Evolutionary conservation across 2,797 vertebrate species (phyloP), one percentile per base, ranked within the genome.

Genomic region (Phoxinus dragarum): DNA sequence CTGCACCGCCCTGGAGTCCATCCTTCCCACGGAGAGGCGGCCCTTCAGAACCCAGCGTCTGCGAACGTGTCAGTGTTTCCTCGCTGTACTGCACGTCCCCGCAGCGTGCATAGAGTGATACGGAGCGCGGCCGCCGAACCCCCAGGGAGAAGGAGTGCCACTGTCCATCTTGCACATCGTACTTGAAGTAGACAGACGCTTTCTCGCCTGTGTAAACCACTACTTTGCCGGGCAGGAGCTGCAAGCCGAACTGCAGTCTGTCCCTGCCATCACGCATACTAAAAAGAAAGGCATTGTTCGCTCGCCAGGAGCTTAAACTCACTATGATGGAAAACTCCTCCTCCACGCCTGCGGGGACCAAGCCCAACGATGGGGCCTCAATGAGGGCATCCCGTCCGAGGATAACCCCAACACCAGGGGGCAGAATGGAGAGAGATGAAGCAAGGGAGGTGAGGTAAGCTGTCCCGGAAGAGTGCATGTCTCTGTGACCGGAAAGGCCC

Each of bases 281-380:
- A 94, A 99, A 97, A 93, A 99, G 94, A 93, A 99, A 99, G 88
- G 98, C 97, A 92, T 98, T 98, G 92, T 97, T 98, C 88, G 93
- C 93, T 93, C 91, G 94, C 94, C 96, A 94, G 89, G 98, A 97
- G 92, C 95, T 96, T 74, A 99, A 84, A 89, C 95, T 97, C 89
- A 97, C 94, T 90, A 99, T 81, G 82, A 99, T 68, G 42, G 96
- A 96, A 94, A 99, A 97, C 86, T 94, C 96, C 81, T 92, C 94
- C 71, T 94, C 96, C 56, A 97, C 88, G 52, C 92, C 95, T 3
- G 94, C 84, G 1, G 96, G 95, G 89, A 99, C 92, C 87, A 97
- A 92, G 90, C 90, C 94, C 90, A 72, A 3, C 11, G 94, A 36
- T 3, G 96, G 94, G 88, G 92, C 95, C 89, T 99, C 97, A 90